Evolutionary conservation across 2,113 vertebrate species (phyloP).

Genomic region (Typhlomys cinereus): DNA sequence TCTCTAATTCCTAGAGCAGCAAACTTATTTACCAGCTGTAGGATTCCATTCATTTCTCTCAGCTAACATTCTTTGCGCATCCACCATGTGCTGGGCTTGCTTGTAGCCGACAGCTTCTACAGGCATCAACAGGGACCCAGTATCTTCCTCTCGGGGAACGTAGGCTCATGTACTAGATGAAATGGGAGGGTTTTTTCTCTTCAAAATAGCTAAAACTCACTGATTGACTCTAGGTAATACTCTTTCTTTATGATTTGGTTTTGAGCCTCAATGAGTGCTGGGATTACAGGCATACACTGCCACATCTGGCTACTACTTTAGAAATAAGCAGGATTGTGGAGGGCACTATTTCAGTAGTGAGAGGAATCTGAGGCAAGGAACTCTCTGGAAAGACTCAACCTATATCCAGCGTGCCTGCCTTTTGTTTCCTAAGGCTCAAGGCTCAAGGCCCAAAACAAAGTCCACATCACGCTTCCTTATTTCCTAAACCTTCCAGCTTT

Average conservation of each 20-base stretch:
- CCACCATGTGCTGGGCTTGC: rapidly evolving
- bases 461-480: background rate
- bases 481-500: background rate
- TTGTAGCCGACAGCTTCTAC: background rate
- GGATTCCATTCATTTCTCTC: background rate
- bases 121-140: rapidly evolving
- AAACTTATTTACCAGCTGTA: background rate
- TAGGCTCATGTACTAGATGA: background rate
- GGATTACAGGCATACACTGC: background rate
- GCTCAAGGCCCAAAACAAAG: background rate
- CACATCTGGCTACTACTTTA: background rate
- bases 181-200: background rate
- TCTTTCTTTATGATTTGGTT: background rate
- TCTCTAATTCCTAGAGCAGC: background rate
- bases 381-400: background rate
- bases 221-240: background rate
- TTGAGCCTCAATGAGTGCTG: background rate
- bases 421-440: background rate
- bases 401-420: background rate
- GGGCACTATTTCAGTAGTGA: background rate
- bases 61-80: background rate
- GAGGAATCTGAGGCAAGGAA: background rate
- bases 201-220: no score
- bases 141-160: background rate
- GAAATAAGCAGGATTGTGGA: background rate